phyloP scores from a whole-genome alignment of 2,888 invertebrate genomes.

The Slavum lentiscoides region DNA sequence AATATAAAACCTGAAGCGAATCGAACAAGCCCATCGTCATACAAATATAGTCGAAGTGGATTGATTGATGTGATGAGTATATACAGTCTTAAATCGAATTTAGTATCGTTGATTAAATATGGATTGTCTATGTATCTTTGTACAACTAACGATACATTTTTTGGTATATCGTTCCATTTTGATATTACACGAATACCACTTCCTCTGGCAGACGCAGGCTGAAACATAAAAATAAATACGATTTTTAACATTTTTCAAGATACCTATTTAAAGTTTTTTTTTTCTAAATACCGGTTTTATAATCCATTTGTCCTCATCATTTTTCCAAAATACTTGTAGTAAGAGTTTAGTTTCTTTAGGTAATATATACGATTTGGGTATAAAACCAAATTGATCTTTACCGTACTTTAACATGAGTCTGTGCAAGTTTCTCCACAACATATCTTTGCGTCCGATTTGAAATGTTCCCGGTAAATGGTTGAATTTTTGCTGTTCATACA shows the following conservation, averaged over 20 bases:
- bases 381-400: conserved; percentile 80
- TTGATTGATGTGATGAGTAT: conserved; percentile 93
- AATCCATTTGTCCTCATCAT: conserved; percentile 84
- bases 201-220: conserved; percentile 96
- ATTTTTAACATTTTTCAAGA: too few species aligned
- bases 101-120: conserved; percentile 87
- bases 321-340: conserved; percentile 86
- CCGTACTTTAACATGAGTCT: conserved; percentile 67
- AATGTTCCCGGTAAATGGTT: conserved; percentile 98
- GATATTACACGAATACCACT: conserved; percentile 93
- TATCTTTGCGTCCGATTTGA: conserved; percentile 93
- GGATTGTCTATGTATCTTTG: conserved; percentile 81
- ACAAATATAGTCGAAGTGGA: conserved; percentile 89
- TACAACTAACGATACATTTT: conserved; percentile 85
- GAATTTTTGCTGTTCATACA: conserved; percentile 89
- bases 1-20: conserved; percentile 81
- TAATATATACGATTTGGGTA: conserved; percentile 89
- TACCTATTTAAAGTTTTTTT: too few species aligned
- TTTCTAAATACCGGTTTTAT: conserved; percentile 84
- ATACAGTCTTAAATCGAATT: conserved; percentile 95
- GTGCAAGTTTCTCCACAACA: conserved; percentile 86
- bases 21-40: conserved; percentile 91
- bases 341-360: conserved; percentile 82
- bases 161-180: conserved; percentile 91
- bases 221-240: conserved; percentile 56